Evolutionary conservation across 2,888 invertebrate genomes (phyloP).

Genomic region (Tortrix viridana): DNA sequence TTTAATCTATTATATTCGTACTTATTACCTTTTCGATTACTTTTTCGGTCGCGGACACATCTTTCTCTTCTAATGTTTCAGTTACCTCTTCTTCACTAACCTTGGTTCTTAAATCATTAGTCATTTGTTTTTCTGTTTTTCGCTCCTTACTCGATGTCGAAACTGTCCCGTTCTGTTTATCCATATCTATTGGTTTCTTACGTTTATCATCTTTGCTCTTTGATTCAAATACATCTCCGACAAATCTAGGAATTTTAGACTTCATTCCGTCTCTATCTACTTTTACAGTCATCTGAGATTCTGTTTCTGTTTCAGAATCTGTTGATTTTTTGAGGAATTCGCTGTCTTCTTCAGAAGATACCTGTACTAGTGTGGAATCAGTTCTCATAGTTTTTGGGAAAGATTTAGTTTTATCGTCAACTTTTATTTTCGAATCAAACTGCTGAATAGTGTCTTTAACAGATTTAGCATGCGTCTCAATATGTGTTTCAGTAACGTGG

Average conservation of each 20-base stretch:
- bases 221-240: slow-evolving; percentile 55
- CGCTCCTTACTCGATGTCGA: slow-evolving; percentile 51
- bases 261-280: slow-evolving; percentile 66
- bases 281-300: slow-evolving; percentile 79
- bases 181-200: slow-evolving; percentile 52
- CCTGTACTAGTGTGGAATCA: slow-evolving; percentile 80
- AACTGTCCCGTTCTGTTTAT: slow-evolving; percentile 58
- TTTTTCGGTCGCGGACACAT: slow-evolving; percentile 60
- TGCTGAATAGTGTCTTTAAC: slow-evolving; percentile 79
- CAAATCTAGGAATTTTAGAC: slow-evolving; percentile 52
- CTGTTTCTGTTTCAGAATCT: slow-evolving; percentile 82
- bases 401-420: slow-evolving; percentile 66
- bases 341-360: slow-evolving; percentile 81
- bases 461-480: slow-evolving; percentile 65
- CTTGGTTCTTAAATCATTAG: slow-evolving; percentile 62
- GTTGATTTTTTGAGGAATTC: slow-evolving; percentile 81
- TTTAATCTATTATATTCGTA: background rate
- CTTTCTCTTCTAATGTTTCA: slow-evolving; percentile 71
- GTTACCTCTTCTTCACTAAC: slow-evolving; percentile 69
- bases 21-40: slow-evolving; percentile 62
- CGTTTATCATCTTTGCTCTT: slow-evolving; percentile 56
- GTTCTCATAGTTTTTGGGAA: slow-evolving; percentile 75
- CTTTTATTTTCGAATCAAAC: slow-evolving; percentile 72
- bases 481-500: slow-evolving; percentile 60
- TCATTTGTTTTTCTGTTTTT: slow-evolving; percentile 62